Conservation (phyloP, 2,888 invertebrate genomes). For the Xestia sexstrigata region DNA sequence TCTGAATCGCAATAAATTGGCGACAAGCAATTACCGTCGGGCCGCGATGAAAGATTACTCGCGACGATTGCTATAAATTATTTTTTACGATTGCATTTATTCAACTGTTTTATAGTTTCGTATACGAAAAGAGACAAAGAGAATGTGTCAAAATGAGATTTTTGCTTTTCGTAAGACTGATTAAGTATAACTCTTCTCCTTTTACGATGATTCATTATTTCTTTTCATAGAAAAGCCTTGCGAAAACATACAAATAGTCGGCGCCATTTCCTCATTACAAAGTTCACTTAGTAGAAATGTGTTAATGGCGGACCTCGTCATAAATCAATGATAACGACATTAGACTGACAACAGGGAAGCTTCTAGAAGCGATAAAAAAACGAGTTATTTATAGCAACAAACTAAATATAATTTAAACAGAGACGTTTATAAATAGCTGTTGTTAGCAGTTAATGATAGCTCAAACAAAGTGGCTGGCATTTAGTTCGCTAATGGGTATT, state of each 20-base stretch:
- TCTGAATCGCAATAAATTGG: slow-evolving; percentile 57
- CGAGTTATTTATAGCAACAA: slow-evolving; percentile 51
- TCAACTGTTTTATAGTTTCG: slow-evolving; percentile 50
- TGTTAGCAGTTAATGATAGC: slow-evolving; percentile 77
- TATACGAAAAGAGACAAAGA: slow-evolving; percentile 25
- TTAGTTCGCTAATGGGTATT: slow-evolving; percentile 76
- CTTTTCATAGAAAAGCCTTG: slow-evolving; percentile 14
- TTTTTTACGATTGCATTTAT: slow-evolving; percentile 60
- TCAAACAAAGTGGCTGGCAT: slow-evolving; percentile 79
- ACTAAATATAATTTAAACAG: slow-evolving; percentile 65
- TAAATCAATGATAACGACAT: slow-evolving; percentile 58
- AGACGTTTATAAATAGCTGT: slow-evolving; percentile 71
- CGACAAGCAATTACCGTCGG: slow-evolving; percentile 48
- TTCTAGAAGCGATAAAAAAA: slow-evolving; percentile 23
- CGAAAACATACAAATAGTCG: neutral
- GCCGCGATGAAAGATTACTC: slow-evolving; percentile 56
- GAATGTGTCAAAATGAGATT: neutral
- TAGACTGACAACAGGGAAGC: slow-evolving; percentile 48
- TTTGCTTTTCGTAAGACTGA: slow-evolving; percentile 40
- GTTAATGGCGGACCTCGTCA: slow-evolving; percentile 29
- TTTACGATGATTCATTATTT: slow-evolving; percentile 30
- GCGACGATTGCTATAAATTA: slow-evolving; percentile 54
- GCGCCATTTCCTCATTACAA: slow-evolving; percentile 15
- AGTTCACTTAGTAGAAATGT: slow-evolving; percentile 21
- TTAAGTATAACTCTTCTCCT: slow-evolving; percentile 3